Evolutionary conservation across 1,140 invertebrate genomes (phyloP).

Genomic region (Eufriesea mexicana): DNA sequence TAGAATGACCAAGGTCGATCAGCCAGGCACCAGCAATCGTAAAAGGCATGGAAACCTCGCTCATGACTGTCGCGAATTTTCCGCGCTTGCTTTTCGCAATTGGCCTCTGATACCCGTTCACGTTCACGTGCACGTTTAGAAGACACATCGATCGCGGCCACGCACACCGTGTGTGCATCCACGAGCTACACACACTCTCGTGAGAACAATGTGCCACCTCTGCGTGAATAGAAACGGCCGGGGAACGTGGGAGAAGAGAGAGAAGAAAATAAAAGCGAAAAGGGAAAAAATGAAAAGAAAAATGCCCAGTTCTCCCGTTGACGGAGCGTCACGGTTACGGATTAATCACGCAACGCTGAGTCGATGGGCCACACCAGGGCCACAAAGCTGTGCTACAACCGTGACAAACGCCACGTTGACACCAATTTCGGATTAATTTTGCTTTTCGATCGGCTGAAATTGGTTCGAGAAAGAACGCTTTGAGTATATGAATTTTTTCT

Average conservation of each 20-base stretch:
- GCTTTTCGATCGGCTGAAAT: no score
- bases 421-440: no score
- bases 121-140: no score
- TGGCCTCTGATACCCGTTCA: neutral
- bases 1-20: neutral
- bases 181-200: neutral
- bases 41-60: neutral
- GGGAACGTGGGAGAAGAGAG: neutral
- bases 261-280: constrained; percentile 22
- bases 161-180: constrained; percentile 13
- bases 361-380: constrained; percentile 50
- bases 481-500: no score
- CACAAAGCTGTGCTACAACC: constrained; percentile 56
- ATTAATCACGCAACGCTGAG: constrained; percentile 74
- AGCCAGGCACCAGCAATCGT: neutral
- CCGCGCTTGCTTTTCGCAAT: neutral
- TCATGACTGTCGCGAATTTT: neutral
- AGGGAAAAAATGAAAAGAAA: constrained; percentile 16
- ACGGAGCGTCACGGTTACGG: constrained; percentile 53
- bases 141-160: constrained; percentile 42
- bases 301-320: constrained; percentile 37
- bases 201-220: constrained; percentile 4
- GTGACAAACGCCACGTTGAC: no score
- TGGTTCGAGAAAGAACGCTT: no score
- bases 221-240: neutral